Evolutionary conservation across 2,888 invertebrate genomes (phyloP).

Genomic region (Nebria brevicollis): DNA sequence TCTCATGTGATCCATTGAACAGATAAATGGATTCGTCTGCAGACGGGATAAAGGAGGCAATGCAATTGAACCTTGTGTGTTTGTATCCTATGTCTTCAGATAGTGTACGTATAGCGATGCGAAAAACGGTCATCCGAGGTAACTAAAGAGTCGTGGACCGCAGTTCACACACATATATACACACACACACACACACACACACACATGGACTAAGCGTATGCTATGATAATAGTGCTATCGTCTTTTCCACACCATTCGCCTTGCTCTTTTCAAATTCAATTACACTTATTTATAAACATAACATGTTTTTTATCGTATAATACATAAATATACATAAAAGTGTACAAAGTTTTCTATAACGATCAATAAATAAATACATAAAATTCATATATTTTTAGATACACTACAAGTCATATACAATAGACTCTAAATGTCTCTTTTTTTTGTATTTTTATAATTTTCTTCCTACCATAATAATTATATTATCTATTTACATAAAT

Average conservation of each 20-base stretch:
- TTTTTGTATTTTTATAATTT: too few species aligned
- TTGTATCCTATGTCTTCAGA: slow-evolving; percentile 32
- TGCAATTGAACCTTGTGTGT: slow-evolving; percentile 42
- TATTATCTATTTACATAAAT: background rate
- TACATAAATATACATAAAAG: slow-evolving; percentile 9
- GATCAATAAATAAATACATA: background rate
- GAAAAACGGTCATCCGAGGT: background rate
- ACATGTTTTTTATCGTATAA: background rate
- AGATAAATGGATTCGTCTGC: slow-evolving; percentile 47
- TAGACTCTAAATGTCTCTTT: too few species aligned
- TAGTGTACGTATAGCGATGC: background rate
- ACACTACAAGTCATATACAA: background rate
- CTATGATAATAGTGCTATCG: slow-evolving; percentile 9
- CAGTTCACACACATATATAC: background rate
- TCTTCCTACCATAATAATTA: background rate
- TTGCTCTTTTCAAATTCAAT: slow-evolving; percentile 25
- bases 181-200: background rate
- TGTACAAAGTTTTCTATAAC: background rate
- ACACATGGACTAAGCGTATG: background rate
- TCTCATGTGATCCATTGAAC: slow-evolving; percentile 50
- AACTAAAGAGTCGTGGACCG: slow-evolving; percentile 34
- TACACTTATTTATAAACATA: slow-evolving; percentile 13
- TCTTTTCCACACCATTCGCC: slow-evolving; percentile 12
- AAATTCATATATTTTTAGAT: background rate
- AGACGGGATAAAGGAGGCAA: slow-evolving; percentile 38